phyloP scores from a whole-genome alignment of 2,113 vertebrate species.

The Apistogramma diplotaenia region DNA sequence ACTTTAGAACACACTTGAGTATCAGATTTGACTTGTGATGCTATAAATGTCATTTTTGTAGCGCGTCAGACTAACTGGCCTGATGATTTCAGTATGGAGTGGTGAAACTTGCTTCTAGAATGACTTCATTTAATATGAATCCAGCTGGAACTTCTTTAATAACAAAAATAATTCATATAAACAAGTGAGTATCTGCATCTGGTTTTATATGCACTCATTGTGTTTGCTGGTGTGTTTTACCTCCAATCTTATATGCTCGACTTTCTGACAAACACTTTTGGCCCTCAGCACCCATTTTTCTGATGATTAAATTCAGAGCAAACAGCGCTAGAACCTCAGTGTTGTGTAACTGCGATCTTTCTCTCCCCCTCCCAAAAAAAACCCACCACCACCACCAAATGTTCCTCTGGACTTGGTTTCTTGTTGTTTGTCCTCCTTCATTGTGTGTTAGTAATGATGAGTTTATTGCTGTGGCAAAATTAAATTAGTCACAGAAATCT shows the following conservation, averaged over 20 bases:
- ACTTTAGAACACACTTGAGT: background rate
- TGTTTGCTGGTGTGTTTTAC: background rate
- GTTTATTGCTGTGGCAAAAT: slow-evolving; percentile 31
- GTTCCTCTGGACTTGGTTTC: background rate
- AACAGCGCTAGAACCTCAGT: slow-evolving; percentile 35
- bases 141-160: background rate
- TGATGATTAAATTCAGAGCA: background rate
- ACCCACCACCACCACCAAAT: background rate
- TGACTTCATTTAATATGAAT: background rate
- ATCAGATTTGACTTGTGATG: background rate
- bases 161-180: background rate
- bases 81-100: background rate
- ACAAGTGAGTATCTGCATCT: background rate
- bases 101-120: background rate
- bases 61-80: background rate
- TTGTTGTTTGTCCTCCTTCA: background rate
- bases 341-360: too few species aligned
- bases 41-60: background rate
- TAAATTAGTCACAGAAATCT: slow-evolving; percentile 83
- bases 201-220: background rate
- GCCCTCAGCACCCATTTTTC: background rate
- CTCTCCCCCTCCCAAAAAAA: too few species aligned
- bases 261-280: background rate
- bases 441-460: slow-evolving; percentile 13
- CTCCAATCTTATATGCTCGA: background rate